Evolutionary conservation across 2,797 vertebrate species (phyloP), one percentile per base, ranked within the genome.

Genomic region (Gorsachius magnificus): DNA sequence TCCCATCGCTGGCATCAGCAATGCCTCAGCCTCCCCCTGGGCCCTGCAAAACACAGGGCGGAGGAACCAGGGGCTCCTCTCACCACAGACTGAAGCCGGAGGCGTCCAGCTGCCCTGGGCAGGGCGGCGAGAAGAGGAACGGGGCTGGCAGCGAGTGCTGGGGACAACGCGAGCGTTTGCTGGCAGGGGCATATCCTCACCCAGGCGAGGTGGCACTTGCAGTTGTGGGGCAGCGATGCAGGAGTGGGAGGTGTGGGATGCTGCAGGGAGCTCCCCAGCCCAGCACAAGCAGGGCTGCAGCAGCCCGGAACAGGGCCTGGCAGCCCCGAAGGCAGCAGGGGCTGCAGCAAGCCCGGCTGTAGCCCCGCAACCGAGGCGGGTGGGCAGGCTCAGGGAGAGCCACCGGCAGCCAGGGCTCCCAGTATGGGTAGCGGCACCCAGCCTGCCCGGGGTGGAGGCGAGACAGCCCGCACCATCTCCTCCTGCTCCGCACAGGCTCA

Each of bases 401-500:
- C 33, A 48, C 9, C 46, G 3, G 46, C 46, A 46, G 19, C 20
- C 46, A 21, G 20, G 46, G 46, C 46, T 46, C 46, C 60, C 46
- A n/a, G 0, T 0, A n/a, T 0, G 2, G 53, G 33, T 16, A 74
- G 20, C 10, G 1, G 43, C 41, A 50, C 35, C 9, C 14, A 7
- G 46, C 29, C 48, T 16, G 19, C 29, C 45, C 2, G 5, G 43
- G 31, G 33, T 4, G 0, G 9, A 51, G 19, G 33, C 1, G 1
- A 46, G 33, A 51, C 22, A 38, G 43, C 20, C 22, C 8, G 2
- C 31, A 12, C 17, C 29, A 13, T 16, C 20, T n/a, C 56, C 20
- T 2, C 56, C 20, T 2, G 4, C 57, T 71, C 36, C 3, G 0
- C 6, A 2, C 2, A 0, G 25, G 35, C 69, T 61, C 18, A 4